Base-by-base conservation (phyloP, 2,797 vertebrate species). In the Sphenodon punctatus region DNA sequence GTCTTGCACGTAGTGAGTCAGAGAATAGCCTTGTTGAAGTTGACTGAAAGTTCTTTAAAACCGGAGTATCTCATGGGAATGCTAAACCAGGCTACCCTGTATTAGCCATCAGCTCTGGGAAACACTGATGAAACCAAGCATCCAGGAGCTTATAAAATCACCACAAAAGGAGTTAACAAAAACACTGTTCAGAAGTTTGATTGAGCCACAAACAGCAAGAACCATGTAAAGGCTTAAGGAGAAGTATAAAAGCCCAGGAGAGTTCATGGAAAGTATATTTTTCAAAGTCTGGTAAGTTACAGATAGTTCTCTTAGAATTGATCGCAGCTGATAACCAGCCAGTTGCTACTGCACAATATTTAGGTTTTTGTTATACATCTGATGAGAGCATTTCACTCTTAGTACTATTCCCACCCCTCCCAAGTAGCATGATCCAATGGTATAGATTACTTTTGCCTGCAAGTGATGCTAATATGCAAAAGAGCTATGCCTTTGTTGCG, bases 1-100 rank as follows among this genome's bases (percentile, higher is more conserved):
- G 76, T 36, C 0, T 32, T 0, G 0, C 23, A 78, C 10, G 55
- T 38, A 0, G 0, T 70, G 85, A 90, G 67, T 69, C 0, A 1
- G 60, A 67, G 39, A n/a, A n/a, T 22, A 48, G 39, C 30, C 78
- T 56, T 60, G 89, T 82, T 79, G 65, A 76, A 23, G 72, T 81
- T 67, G 63, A 43, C 80, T 41, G 51, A 85, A 81, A 88, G 82
- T 71, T 73, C 76, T 68, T 76, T 42, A 70, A 73, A 13, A 30
- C 39, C 75, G 8, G 43, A n/a, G 34, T 1, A 0, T 53, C 88
- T 48, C 23, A 60, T 41, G 69, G 56, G 85, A 68, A 45, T 17
- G 53, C 65, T 61, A 0, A 1, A 48, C 45, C 4, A 30, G 71
- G 32, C 0, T 1, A 77, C 87, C 75, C 63, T 71, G 63, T 71